Percentiles rank a stretch among this genome's conserved stretches.
These are phyloP conservation scores for Poliocrania exsul DNA, from an alignment of 2,797 vertebrate species.

Conservation along the genomic window DNA sequence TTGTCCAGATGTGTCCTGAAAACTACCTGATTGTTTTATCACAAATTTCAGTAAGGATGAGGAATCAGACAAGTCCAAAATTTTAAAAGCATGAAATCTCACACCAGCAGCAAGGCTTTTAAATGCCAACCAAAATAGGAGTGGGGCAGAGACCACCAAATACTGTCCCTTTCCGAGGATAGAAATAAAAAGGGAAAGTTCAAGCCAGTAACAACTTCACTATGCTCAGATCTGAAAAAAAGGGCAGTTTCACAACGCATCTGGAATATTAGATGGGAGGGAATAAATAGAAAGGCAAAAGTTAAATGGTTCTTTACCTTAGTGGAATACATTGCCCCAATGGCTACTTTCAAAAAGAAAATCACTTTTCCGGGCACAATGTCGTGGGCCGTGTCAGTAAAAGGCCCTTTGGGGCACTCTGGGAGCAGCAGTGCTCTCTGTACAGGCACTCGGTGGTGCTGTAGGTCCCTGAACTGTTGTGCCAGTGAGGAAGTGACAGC, in stretches of 20 bases:
- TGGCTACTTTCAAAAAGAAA: background rate
- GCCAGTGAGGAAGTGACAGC: background rate
- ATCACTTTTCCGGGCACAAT: background rate
- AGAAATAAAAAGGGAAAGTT: background rate
- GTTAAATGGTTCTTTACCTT: background rate
- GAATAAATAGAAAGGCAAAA: background rate
- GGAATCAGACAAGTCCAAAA: background rate
- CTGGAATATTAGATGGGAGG: background rate
- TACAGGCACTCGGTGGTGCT: background rate
- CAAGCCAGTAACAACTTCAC: background rate
- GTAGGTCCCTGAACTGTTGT: rapidly evolving
- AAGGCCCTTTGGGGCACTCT: background rate
- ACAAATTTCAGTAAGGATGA: background rate
- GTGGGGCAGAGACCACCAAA: background rate
- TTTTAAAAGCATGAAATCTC: background rate
- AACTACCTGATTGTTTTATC: background rate
- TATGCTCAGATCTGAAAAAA: background rate
- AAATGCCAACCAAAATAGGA: background rate
- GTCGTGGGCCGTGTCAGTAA: background rate
- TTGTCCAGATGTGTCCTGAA: background rate
- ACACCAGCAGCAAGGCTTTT: background rate
- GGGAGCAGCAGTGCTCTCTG: background rate
- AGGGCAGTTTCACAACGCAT: background rate
- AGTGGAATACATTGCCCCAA: background rate
- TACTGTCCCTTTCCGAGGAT: background rate